A percentile compares a stretch with the other conserved stretches of the same genome.
Conservation (phyloP, 53 echinoderm and acorn worm genomes). For the Mesocentrotus franciscanus region DNA sequence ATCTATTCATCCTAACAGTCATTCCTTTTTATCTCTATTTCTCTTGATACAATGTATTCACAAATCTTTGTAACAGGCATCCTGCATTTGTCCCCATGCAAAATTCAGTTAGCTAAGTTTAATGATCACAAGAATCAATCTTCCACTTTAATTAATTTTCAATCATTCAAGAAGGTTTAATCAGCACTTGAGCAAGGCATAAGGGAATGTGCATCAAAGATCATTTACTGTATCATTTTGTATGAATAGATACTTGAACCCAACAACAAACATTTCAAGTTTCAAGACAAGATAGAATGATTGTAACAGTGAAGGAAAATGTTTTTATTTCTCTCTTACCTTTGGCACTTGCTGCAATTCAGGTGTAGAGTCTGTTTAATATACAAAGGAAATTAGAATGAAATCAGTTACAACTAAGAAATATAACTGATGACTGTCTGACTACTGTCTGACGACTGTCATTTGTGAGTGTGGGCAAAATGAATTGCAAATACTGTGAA, state of each 20-base stretch:
- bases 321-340: constrained; percentile 60
- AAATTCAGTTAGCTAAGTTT: neutral
- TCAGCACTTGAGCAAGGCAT: too few relatives aligned
- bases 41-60: neutral
- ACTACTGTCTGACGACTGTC: too few relatives aligned
- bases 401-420: neutral
- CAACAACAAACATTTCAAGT: too few relatives aligned
- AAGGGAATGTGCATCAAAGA: too few relatives aligned
- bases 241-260: neutral
- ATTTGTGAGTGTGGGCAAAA: too few relatives aligned
- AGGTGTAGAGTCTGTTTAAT: constrained; percentile 26
- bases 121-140: too few relatives aligned
- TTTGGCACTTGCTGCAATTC: constrained; percentile 91
- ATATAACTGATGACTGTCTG: too few relatives aligned
- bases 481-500: too few relatives aligned
- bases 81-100: neutral
- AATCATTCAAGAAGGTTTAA: too few relatives aligned
- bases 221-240: neutral
- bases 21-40: neutral
- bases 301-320: neutral
- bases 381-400: constrained; percentile 7
- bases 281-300: neutral
- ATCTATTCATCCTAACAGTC: neutral
- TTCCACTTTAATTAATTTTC: too few relatives aligned
- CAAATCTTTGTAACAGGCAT: neutral